phyloP scores from a whole-genome alignment of 1,140 invertebrate species.

The Zaprionus taronus region DNA sequence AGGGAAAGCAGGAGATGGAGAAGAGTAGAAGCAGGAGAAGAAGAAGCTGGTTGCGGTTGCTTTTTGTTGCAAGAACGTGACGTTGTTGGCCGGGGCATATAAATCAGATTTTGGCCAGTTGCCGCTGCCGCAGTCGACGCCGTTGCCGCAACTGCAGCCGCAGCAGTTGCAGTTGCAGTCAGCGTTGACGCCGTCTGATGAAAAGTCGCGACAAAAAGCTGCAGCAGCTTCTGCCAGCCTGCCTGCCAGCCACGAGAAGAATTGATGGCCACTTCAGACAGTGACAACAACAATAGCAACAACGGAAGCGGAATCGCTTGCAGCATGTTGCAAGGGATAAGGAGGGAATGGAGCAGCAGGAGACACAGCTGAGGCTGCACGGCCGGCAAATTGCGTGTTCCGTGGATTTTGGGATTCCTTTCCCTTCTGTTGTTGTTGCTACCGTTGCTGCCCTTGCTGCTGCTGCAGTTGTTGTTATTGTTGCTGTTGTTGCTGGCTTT shows the following conservation, averaged over 20 bases:
- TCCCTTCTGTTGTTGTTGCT: background rate
- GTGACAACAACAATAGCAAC: conserved; percentile 53
- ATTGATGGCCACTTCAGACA: conserved; percentile 81
- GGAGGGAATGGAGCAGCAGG: background rate
- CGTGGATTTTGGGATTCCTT: conserved; percentile 27
- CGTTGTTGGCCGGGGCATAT: conserved; percentile 69
- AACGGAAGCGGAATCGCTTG: conserved; percentile 1
- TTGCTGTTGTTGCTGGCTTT: background rate
- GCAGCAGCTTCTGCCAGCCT: conserved; percentile 39
- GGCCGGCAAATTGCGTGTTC: conserved; percentile 69
- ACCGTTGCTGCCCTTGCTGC: background rate
- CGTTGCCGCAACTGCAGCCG: background rate
- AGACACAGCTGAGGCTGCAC: conserved; percentile 9
- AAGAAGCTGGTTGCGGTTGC: background rate
- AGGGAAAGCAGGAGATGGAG: background rate
- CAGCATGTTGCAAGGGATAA: background rate
- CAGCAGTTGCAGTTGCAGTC: background rate
- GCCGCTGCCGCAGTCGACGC: conserved; percentile 11
- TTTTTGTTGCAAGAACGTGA: conserved; percentile 48
- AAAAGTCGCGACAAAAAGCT: conserved; percentile 79
- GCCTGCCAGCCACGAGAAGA: conserved; percentile 38
- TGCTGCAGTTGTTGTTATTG: background rate
- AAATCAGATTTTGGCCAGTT: conserved; percentile 74
- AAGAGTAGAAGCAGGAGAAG: background rate
- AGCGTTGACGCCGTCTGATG: conserved; percentile 44